Conservation (phyloP, 1,140 invertebrate species). For the Ceratosolen solmsi region DNA sequence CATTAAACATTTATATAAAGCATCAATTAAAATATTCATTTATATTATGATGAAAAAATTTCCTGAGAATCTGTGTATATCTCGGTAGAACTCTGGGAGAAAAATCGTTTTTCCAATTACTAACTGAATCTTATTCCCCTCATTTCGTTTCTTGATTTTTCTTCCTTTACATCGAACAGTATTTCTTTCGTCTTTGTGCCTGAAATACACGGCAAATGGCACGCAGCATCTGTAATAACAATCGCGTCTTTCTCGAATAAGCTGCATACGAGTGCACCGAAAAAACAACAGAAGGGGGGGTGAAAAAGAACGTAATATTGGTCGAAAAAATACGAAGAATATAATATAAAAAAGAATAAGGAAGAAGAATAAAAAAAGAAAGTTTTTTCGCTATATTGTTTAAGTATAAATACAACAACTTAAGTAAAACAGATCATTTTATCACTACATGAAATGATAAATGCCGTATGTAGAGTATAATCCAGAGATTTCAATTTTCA, state of each 20-base stretch:
- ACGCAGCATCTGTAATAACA: conserved; percentile 70
- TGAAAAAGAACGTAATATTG: not conserved
- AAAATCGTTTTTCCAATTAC: conserved; percentile 45
- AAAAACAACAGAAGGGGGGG: not conserved
- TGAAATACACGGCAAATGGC: conserved; percentile 65
- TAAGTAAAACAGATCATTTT: no score
- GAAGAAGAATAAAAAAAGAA: not conserved
- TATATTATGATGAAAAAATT: no score
- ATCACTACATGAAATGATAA: no score
- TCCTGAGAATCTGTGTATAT: no score
- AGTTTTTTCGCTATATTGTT: not conserved
- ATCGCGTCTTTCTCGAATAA: conserved; percentile 47
- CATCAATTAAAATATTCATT: no score
- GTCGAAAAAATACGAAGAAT: no score
- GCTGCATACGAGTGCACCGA: not conserved
- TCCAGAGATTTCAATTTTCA: no score
- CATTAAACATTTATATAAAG: no score
- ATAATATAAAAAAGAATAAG: no score
- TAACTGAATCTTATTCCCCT: not conserved
- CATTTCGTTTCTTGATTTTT: conserved; percentile 26
- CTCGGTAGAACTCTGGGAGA: not conserved
- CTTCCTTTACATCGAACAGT: conserved; percentile 52
- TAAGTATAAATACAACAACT: no score
- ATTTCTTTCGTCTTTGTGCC: conserved; percentile 63
- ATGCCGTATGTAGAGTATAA: no score